These are phyloP conservation scores for Eurytoma californica DNA, from an alignment of 2,888 invertebrate species.

Conservation along the genomic window DNA sequence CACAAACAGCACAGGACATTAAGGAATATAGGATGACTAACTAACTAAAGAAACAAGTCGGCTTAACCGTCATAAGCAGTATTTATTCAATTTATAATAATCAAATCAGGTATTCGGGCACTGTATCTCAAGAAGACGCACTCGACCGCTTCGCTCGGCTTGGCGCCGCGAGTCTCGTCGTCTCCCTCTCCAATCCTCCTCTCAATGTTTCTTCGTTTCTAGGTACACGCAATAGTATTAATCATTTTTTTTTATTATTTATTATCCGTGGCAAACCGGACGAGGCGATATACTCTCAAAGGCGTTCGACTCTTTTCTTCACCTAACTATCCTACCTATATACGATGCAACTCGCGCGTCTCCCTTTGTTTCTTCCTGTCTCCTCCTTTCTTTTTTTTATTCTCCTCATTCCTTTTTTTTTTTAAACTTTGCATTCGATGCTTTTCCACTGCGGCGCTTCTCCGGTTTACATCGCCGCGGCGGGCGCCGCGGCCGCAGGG, in stretches of 20 bases:
- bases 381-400: neutral
- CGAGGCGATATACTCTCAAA: conserved; percentile 46
- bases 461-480: no score
- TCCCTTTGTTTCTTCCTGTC: neutral
- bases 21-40: no score
- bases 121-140: conserved; percentile 60
- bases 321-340: no score
- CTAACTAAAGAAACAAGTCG: no score
- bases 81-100: conserved; percentile 64
- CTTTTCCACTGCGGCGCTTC: neutral
- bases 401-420: neutral
- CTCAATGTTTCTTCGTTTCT: neutral
- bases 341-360: no score
- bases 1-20: no score
- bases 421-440: conserved; percentile 9
- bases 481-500: no score
- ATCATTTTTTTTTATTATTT: neutral
- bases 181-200: neutral
- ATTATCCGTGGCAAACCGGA: conserved; percentile 36
- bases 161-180: neutral
- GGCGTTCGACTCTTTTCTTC: conserved; percentile 25
- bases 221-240: conserved; percentile 22
- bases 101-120: conserved; percentile 56
- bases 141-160: conserved; percentile 59
- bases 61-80: conserved; percentile 70